Evolutionary conservation across 2,888 invertebrate species (phyloP).

Genomic region (Penaeus monodon): DNA sequence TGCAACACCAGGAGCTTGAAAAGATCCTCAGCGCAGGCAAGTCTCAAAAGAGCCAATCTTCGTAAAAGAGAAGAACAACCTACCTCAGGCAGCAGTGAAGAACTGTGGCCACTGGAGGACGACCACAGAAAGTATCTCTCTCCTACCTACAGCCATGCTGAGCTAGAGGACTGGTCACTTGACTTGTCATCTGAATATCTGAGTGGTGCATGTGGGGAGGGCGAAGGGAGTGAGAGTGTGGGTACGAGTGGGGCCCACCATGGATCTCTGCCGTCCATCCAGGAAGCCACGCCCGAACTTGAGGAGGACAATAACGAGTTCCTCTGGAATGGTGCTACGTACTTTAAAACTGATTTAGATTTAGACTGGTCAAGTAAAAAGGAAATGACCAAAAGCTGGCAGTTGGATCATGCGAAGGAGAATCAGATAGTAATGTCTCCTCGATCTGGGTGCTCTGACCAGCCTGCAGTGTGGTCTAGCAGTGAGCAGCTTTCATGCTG

Average conservation of each 20-base stretch:
- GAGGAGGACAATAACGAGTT: conserved; percentile 82
- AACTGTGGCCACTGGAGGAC: conserved; percentile 49
- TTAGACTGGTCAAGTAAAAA: conserved; percentile 61
- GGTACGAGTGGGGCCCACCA: conserved; percentile 57
- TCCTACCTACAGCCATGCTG: conserved; percentile 81
- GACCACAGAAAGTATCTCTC: conserved; percentile 54
- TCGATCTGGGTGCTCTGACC: conserved; percentile 56
- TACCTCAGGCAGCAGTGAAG: conserved; percentile 52
- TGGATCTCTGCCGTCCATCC: conserved; percentile 77
- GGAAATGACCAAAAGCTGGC: conserved; percentile 57
- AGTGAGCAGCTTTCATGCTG: conserved; percentile 64
- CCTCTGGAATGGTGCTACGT: conserved; percentile 82
- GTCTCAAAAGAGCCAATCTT: conserved; percentile 31
- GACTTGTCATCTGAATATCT: conserved; percentile 81
- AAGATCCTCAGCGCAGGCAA: conserved; percentile 44
- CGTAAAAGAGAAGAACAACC: conserved; percentile 30
- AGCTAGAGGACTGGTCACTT: conserved; percentile 84
- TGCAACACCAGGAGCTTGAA: conserved; percentile 46
- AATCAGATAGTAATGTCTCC: conserved; percentile 60
- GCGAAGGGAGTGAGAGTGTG: conserved; percentile 75
- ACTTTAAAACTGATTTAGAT: conserved; percentile 67
- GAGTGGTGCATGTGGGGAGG: conserved; percentile 69
- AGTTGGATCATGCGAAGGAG: conserved; percentile 56
- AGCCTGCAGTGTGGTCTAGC: conserved; percentile 64
- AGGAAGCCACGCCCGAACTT: conserved; percentile 78